Conservation (phyloP, 2,888 invertebrate species). For the Pegoplata infirma region DNA sequence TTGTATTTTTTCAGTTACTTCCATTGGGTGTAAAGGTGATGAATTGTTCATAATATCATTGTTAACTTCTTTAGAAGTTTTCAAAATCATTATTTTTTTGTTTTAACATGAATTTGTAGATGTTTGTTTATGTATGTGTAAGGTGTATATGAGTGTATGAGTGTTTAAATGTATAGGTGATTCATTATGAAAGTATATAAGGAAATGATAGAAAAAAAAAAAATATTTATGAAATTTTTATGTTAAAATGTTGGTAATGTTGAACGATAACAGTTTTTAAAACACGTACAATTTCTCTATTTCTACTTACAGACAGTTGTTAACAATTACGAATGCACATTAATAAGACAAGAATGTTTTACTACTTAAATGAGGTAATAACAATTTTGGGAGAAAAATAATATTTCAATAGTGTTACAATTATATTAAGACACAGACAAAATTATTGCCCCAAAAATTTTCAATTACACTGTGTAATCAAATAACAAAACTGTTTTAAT, state of each 20-base stretch:
- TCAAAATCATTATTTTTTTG: slow-evolving; percentile 15
- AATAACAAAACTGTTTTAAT: too few species aligned
- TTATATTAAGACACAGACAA: too few species aligned
- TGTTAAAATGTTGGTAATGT: neutral
- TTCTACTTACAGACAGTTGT: neutral
- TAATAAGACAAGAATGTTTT: too few species aligned
- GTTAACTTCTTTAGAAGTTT: slow-evolving; percentile 31
- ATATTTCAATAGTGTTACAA: too few species aligned
- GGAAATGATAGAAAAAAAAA: neutral
- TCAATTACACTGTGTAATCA: too few species aligned
- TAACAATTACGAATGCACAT: too few species aligned
- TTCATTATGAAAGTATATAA: slow-evolving; percentile 31
- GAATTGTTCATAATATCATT: slow-evolving; percentile 38
- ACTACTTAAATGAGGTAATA: too few species aligned
- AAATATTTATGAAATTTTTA: neutral
- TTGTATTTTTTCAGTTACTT: too few species aligned
- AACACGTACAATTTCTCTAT: neutral
- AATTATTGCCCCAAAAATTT: too few species aligned
- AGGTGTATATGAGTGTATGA: neutral
- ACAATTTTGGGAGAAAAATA: too few species aligned
- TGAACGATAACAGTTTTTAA: neutral
- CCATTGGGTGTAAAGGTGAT: slow-evolving; percentile 37
- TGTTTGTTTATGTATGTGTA: slow-evolving; percentile 24
- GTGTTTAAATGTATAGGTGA: slow-evolving; percentile 25
- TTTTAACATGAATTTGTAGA: neutral